phyloP scores from a whole-genome alignment of 2,888 invertebrate species.

The Epistrophe eligans region DNA sequence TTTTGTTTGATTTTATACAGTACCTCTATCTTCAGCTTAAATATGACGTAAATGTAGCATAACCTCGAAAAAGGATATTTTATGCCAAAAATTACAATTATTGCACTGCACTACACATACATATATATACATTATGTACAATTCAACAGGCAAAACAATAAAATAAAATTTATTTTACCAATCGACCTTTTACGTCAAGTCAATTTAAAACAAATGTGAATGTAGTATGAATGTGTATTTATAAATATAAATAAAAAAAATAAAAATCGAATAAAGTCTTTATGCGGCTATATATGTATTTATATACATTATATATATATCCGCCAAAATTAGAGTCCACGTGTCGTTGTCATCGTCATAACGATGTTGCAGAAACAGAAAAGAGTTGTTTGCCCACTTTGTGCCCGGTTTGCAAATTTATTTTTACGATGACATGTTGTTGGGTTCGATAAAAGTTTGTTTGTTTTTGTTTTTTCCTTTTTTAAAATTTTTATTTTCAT shows the following conservation, averaged over 20 bases:
- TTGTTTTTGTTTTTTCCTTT: neutral
- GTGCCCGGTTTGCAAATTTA: slow-evolving; percentile 20
- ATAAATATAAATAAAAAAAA: slow-evolving; percentile 4
- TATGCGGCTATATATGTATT: neutral
- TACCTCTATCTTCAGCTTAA: neutral
- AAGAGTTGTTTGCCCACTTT: slow-evolving; percentile 19
- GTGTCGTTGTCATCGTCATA: slow-evolving; percentile 4
- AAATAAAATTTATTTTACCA: slow-evolving; percentile 16
- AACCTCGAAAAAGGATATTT: slow-evolving; percentile 52
- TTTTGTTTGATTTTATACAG: neutral
- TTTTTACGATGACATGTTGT: slow-evolving; percentile 23
- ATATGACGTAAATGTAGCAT: slow-evolving; percentile 64
- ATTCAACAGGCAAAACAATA: neutral
- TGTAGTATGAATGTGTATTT: neutral
- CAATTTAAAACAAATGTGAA: slow-evolving; percentile 12
- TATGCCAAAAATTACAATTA: slow-evolving; percentile 66
- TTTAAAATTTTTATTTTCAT: neutral
- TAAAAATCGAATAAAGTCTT: neutral
- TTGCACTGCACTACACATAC: neutral
- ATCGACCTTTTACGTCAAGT: slow-evolving; percentile 40
- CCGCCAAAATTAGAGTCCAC: slow-evolving; percentile 38
- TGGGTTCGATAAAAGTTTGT: slow-evolving; percentile 5
- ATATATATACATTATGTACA: neutral
- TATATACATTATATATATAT: neutral
- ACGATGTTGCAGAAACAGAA: neutral